Conservation (phyloP, 92 coral and sea anemone species). For the Porites divaricata region DNA sequence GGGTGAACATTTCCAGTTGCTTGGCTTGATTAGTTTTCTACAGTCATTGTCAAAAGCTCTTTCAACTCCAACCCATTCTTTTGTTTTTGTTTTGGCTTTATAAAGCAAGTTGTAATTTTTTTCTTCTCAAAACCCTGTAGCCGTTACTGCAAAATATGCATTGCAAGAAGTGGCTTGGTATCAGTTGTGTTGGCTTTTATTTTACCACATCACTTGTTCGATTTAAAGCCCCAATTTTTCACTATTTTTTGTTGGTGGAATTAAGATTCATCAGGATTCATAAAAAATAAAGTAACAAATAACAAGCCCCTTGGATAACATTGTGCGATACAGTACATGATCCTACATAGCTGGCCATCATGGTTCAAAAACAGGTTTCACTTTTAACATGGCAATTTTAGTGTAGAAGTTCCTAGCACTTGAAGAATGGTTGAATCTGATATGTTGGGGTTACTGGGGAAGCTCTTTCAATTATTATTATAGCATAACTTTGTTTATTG, state of each 20-base stretch:
- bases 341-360: no score
- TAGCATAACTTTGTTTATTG: slow-evolving; percentile 22
- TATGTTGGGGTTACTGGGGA: neutral
- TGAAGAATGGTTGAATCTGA: slow-evolving; percentile 2
- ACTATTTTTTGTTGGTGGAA: no score
- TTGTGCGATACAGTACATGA: no score
- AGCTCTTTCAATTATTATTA: slow-evolving; percentile 24
- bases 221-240: no score
- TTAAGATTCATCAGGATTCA: neutral
- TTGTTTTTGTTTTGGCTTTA: neutral
- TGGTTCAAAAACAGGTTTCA: neutral
- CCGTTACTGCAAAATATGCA: neutral
- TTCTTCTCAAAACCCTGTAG: neutral
- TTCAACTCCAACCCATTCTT: neutral
- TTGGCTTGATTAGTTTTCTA: neutral
- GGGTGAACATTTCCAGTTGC: neutral
- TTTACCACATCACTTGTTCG: neutral
- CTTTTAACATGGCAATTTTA: neutral
- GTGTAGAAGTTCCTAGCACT: neutral
- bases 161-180: neutral
- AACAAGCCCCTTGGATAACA: no score
- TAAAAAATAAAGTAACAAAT: no score
- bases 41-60: neutral
- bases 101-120: neutral
- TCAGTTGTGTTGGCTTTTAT: neutral